Conservation (phyloP, 2,113 vertebrate genomes). For the Illadopsis cleaveri region DNA sequence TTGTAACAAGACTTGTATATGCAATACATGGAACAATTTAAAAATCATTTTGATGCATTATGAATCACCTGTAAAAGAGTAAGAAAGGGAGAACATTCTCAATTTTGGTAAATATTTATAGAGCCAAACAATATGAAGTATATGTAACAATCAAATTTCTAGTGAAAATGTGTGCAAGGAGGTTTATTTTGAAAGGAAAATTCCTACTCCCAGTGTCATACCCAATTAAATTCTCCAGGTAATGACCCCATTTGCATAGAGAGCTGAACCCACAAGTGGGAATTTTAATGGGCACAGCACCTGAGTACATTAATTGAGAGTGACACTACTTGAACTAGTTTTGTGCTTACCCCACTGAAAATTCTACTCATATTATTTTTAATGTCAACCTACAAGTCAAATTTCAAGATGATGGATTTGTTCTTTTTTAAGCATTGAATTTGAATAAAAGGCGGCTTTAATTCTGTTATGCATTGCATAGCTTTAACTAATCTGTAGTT, state of each 20-base stretch:
- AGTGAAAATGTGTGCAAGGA: slow-evolving; percentile 82
- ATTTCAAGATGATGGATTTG: slow-evolving; percentile 89
- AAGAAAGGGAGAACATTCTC: slow-evolving; percentile 56
- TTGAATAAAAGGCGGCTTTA: slow-evolving; percentile 79
- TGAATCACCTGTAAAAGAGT: slow-evolving; percentile 62
- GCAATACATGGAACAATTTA: slow-evolving; percentile 28
- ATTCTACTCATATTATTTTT: slow-evolving; percentile 90
- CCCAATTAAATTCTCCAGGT: slow-evolving; percentile 93
- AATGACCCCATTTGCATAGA: slow-evolving; percentile 94
- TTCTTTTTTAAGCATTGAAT: slow-evolving; percentile 88
- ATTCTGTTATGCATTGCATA: slow-evolving; percentile 78
- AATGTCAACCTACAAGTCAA: slow-evolving; percentile 88
- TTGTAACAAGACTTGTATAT: slow-evolving; percentile 29
- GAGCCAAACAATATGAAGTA: slow-evolving; percentile 77
- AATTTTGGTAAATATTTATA: slow-evolving; percentile 79
- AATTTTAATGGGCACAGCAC: slow-evolving; percentile 93
- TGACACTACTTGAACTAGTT: slow-evolving; percentile 92
- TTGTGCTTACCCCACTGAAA: slow-evolving; percentile 87
- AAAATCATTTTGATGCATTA: slow-evolving; percentile 64
- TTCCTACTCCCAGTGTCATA: slow-evolving; percentile 87
- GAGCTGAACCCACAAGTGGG: slow-evolving; percentile 87
- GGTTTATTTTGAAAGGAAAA: slow-evolving; percentile 86
- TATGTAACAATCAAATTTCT: slow-evolving; percentile 77
- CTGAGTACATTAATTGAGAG: slow-evolving; percentile 92
- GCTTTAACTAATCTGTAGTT: slow-evolving; percentile 80